Conservation (phyloP, 2,113 vertebrate genomes). For the Addax nasomaculatus region DNA sequence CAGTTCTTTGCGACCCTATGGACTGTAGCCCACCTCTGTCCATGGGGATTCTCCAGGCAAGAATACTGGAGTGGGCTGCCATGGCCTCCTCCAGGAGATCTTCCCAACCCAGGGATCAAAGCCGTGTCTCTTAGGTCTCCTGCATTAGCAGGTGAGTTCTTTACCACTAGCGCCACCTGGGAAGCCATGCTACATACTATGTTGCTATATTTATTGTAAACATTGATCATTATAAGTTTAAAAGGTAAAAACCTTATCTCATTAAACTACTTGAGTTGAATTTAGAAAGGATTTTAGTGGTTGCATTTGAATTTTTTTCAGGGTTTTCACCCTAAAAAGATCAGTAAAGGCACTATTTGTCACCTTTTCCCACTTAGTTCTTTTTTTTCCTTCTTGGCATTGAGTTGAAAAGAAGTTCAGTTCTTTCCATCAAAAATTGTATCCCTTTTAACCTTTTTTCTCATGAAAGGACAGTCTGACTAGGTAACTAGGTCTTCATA, state of each 20-base stretch:
- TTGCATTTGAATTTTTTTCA: neutral
- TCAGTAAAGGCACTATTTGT: neutral
- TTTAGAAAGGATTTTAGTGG: neutral
- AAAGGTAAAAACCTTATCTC: neutral
- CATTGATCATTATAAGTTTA: neutral
- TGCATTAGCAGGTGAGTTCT: neutral
- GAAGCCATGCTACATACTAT: neutral
- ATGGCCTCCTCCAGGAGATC: neutral
- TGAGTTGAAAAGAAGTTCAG: constrained; percentile 51
- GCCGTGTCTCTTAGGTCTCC: neutral
- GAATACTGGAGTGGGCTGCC: neutral
- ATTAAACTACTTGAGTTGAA: neutral
- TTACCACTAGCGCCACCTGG: neutral
- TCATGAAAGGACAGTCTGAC: constrained; percentile 23
- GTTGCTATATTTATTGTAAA: neutral
- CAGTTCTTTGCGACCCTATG: neutral
- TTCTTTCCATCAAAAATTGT: constrained; percentile 45
- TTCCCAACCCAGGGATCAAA: neutral
- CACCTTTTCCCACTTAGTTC: constrained; percentile 41
- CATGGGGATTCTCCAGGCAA: neutral
- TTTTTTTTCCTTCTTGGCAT: neutral
- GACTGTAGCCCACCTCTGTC: neutral
- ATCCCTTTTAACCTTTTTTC: constrained; percentile 55
- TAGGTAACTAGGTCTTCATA: constrained; percentile 24
- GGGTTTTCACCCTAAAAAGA: neutral